Evolutionary conservation across 2,113 vertebrate species (phyloP), one percentile per base, ranked within the genome.

Genomic region (Murina feae): DNA sequence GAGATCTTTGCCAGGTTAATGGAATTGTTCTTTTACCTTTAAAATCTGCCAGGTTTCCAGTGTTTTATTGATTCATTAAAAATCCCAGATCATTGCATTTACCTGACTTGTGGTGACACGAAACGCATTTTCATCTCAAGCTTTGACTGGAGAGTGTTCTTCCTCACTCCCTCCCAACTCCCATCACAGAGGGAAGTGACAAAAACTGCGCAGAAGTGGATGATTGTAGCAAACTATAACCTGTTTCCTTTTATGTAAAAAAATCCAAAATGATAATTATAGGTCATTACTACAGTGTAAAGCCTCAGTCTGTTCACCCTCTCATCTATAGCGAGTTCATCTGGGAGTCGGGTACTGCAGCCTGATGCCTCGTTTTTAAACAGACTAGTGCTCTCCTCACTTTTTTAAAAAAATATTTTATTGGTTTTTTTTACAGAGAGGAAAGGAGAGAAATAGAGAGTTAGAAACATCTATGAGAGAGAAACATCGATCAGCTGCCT

Each of bases 211-310:
- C 16, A 0, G 83, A 95, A 86, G 55, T 96, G 84, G 71, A 88
- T 97, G 94, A 69, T 97, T 95, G 96, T 82, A 93, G 93, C 74
- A 89, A 96, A 93, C 95, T 96, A 96, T 92, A 92, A 69, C 39
- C 47, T 92, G 25, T 66, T 97, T 95, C 10, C 80, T 98, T 98
- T 98, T 68, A 96, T 97, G 94, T 97, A 90, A 84, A 95, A 97
- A 60, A 87, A 80, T 93, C 68, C 30, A 55, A 55, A 96, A 96
- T 49, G 76, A 25, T 96, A 97, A 94, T 92, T 89, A 93, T 17
- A 90, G 94, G 74, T 94, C 96, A 96, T 95, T 95, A 71, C 32
- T 65, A 83, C 13, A 84, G 32, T 63, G n/a, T 68, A 93, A 88
- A 44, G 23, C 90, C 82, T 96, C 93, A 83, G 94, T 93, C 39